Evolutionary conservation across 1,140 invertebrate genomes (phyloP), one percentile per base, ranked within the genome.

Genomic region (Psix sp.): DNA sequence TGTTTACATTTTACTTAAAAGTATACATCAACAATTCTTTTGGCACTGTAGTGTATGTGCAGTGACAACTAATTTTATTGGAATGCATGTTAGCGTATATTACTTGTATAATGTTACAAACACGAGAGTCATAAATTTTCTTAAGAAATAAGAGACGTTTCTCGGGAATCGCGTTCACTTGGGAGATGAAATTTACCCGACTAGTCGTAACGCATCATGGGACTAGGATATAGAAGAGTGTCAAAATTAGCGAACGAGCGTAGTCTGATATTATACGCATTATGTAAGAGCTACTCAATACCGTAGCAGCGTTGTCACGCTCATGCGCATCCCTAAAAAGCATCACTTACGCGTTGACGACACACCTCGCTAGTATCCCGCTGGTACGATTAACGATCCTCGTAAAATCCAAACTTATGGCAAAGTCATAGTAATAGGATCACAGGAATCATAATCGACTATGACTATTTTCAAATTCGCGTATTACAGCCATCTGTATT

Each of bases 201-300:
- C 9, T 6, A 6, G n/a, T 33, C 5, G 3, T 11, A 33, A 33
- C 3, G 29, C 5, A 7, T 6, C 4, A 33, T 33, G 10, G 29
- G n/a, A 33, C 5, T 33, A 33, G 2, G 29, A 4, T 29, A 11
- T 5, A 35, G 2, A 35, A 13, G 13, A 11, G 33, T 36, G 18
- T 20, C 17, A 21, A 52, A 52, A 65, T 45, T 54, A 35, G 18
- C 52, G n/a, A 42, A 11, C 43, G 10, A n/a, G 21, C 13, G 13
- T 20, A 21, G 24, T 26, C 42, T 21, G 26, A 16, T 60, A 59
- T 52, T 52, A 56, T 45, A 54, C 35, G 40, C 29, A 65, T 67
- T 68, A 67, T 68, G 62, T 67, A 66, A 56, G 24, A 70, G 68
- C 56, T 57, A 77, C 60, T 77, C 66, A 65, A 77, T 74, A 76